These are phyloP conservation scores for Bergia sp. DNA, from an alignment of 92 coral and sea anemone species.

Conservation along the genomic window DNA sequence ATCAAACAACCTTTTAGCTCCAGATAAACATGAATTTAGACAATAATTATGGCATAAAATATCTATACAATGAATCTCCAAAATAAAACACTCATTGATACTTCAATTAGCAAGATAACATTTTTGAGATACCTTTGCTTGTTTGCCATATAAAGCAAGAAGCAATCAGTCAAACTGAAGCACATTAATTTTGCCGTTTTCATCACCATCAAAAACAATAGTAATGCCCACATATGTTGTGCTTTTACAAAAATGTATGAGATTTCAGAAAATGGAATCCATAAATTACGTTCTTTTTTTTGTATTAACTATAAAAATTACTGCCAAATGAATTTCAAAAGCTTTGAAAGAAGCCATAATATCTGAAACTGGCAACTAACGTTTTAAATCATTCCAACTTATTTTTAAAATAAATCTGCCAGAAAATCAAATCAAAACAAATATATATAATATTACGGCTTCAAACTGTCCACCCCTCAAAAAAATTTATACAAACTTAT, in stretches of 20 bases:
- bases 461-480: neutral
- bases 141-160: conserved; percentile 4
- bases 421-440: too few species aligned
- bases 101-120: neutral
- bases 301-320: too few species aligned
- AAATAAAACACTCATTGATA: neutral
- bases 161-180: neutral
- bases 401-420: too few species aligned
- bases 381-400: neutral
- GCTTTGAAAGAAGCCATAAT: neutral
- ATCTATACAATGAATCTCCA: neutral
- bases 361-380: too few species aligned
- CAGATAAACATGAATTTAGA: neutral
- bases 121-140: neutral
- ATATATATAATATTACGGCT: too few species aligned
- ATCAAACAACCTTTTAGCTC: neutral
- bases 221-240: neutral
- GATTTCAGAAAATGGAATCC: neutral
- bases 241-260: neutral
- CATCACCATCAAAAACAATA: neutral
- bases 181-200: neutral
- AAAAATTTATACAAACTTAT: neutral
- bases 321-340: neutral
- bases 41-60: too few species aligned
- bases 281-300: neutral